phyloP scores from a whole-genome alignment of 2,113 vertebrate genomes.

The Bombycilla garrulus region DNA sequence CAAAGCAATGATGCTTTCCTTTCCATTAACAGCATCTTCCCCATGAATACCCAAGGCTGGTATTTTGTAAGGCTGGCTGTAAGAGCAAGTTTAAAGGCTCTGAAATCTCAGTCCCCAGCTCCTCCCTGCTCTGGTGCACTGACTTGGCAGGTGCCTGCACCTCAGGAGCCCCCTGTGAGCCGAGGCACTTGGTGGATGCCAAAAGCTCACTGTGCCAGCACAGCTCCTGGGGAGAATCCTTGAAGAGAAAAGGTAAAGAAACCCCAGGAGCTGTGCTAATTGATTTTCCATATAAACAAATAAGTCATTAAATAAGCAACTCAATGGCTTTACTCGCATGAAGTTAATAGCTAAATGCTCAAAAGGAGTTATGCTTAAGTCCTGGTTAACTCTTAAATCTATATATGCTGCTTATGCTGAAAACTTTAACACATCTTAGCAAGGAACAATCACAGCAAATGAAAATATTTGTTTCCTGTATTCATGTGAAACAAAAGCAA shows the following conservation, averaged over 20 bases:
- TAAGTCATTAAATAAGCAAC: constrained; percentile 67
- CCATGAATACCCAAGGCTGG: neutral
- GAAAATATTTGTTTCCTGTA: neutral
- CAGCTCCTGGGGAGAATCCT: constrained; percentile 46
- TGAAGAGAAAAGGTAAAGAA: constrained; percentile 61
- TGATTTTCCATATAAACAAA: constrained; percentile 75
- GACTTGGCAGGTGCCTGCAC: neutral
- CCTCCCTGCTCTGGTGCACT: neutral
- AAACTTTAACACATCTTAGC: neutral
- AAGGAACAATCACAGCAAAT: neutral
- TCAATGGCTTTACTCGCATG: constrained; percentile 48
- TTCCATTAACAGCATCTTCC: neutral
- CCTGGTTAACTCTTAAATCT: constrained; percentile 57
- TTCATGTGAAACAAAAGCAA: constrained; percentile 15
- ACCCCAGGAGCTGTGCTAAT: constrained; percentile 58
- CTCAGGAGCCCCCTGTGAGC: neutral
- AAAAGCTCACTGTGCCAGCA: constrained; percentile 7
- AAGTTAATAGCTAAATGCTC: constrained; percentile 58
- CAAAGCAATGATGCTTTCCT: neutral
- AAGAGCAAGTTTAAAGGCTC: neutral
- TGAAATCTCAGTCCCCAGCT: neutral
- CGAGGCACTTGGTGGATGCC: neutral
- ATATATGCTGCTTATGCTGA: neutral
- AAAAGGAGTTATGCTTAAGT: constrained; percentile 55
- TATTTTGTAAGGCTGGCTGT: neutral